Evolutionary conservation across 2,888 invertebrate species (phyloP), one percentile per base, ranked within the genome.

Genomic region (Ichneumon xanthorius): DNA sequence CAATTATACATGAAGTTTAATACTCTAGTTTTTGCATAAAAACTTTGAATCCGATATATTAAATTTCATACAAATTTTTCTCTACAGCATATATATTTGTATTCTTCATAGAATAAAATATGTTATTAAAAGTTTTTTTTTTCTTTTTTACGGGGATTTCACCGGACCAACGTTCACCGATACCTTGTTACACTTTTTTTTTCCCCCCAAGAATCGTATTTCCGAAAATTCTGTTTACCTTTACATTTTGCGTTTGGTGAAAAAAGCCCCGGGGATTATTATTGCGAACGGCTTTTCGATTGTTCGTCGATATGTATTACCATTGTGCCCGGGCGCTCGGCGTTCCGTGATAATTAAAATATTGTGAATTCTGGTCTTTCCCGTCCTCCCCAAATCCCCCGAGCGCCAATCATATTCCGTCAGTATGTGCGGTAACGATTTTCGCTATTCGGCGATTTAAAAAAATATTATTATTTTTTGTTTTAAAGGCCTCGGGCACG

Each of bases 341-440:
- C 26, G 58, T 58, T 26, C 58, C 58, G 58, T 11, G 14, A 3
- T 58, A 58, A 58, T 58, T 58, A 58, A 58, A 58, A 58, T 58
- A 58, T 58, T 26, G 58, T 26, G 58, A 58, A 58, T 58, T 58
- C 58, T 26, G 58, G 14, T 22, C 26, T 26, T 26, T 26, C 26
- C 16, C 14, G 14, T 4, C 26, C 58, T 14, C 11, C 4, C 58
- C 26, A 22, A 22, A 58, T 58, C 58, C 58, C 58, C 11, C 22
- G 58, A 58, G 58, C 58, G 58, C 58, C 58, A 58, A 58, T 58
- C 26, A 26, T 58, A 26, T 26, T 58, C 7, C 58, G 58, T 58
- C 58, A 58, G 58, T 11, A 14, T 58, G 26, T 22, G 26, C 58
- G 26, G 22, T 11, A 11, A 58, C 58, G 58, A 26, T 58, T 58